Evolutionary conservation across 2,797 vertebrate genomes (phyloP).

Genomic region (Macropodus opercularis): DNA sequence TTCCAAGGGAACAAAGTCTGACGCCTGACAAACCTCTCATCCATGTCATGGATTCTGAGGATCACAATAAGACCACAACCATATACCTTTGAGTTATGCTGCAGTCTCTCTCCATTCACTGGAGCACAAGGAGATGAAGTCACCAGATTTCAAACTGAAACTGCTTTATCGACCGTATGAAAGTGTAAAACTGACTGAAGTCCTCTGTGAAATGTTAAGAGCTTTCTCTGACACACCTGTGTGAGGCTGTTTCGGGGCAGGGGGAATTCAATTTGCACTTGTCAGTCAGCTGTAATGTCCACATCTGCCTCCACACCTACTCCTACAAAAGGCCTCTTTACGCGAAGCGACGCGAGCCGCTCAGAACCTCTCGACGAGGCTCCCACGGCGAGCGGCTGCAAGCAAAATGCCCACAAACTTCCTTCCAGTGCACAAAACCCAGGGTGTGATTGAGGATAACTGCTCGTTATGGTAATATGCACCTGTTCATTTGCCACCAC

Average conservation of each 20-base stretch:
- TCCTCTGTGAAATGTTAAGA: neutral
- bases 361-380: conserved; percentile 14
- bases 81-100: no score
- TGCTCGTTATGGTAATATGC: conserved; percentile 57
- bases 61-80: no score
- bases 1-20: conserved; percentile 13
- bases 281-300: conserved; percentile 41
- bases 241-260: neutral
- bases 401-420: no score
- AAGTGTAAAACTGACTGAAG: neutral
- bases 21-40: no score
- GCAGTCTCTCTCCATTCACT: neutral
- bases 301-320: conserved; percentile 24
- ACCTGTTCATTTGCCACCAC: conserved; percentile 52
- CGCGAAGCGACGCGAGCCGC: conserved; percentile 42
- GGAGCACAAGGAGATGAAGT: neutral
- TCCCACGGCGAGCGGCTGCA: conserved; percentile 17
- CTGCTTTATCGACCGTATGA: neutral
- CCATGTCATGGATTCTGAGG: no score
- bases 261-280: conserved; percentile 50
- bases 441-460: conserved; percentile 61
- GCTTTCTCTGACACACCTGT: conserved; percentile 16
- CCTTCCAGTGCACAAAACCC: conserved; percentile 32
- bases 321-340: conserved; percentile 25
- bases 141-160: neutral